phyloP scores from a whole-genome alignment of 1,140 invertebrate species.

The Cotesia typhae region DNA sequence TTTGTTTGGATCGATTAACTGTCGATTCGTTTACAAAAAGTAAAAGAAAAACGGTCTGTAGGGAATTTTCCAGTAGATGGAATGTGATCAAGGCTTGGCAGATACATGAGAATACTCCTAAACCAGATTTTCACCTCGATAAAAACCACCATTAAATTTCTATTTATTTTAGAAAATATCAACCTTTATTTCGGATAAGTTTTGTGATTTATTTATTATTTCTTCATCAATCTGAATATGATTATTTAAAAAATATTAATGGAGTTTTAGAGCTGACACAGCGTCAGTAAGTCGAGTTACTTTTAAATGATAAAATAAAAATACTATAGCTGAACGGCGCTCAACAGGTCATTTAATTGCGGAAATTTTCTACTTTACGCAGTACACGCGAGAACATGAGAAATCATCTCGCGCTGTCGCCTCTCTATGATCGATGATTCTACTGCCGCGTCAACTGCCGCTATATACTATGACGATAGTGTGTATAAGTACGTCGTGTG shows the following conservation, averaged over 20 bases:
- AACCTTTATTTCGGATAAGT: too few relatives aligned
- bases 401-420: constrained; percentile 32
- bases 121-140: constrained; percentile 47
- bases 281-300: too few relatives aligned
- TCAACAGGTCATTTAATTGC: constrained; percentile 25
- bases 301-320: constrained; percentile 5
- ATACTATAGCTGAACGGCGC: not conserved
- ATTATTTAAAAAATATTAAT: too few relatives aligned
- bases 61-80: constrained; percentile 49
- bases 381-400: constrained; percentile 32
- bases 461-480: not conserved
- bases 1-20: constrained; percentile 66
- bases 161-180: not conserved
- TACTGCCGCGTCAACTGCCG: constrained; percentile 12
- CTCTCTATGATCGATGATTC: constrained; percentile 35
- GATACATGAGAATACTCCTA: constrained; percentile 62
- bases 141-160: constrained; percentile 19
- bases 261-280: too few relatives aligned
- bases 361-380: constrained; percentile 25
- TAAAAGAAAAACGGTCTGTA: constrained; percentile 62
- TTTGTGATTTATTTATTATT: too few relatives aligned
- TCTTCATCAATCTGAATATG: too few relatives aligned
- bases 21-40: constrained; percentile 62
- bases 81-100: constrained; percentile 55
- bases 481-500: not conserved